A percentile compares a stretch with the other conserved stretches of the same genome.
These are phyloP conservation scores for Delphinapterus leucas DNA, from an alignment of 2,113 vertebrate genomes.

Conservation along the genomic window DNA sequence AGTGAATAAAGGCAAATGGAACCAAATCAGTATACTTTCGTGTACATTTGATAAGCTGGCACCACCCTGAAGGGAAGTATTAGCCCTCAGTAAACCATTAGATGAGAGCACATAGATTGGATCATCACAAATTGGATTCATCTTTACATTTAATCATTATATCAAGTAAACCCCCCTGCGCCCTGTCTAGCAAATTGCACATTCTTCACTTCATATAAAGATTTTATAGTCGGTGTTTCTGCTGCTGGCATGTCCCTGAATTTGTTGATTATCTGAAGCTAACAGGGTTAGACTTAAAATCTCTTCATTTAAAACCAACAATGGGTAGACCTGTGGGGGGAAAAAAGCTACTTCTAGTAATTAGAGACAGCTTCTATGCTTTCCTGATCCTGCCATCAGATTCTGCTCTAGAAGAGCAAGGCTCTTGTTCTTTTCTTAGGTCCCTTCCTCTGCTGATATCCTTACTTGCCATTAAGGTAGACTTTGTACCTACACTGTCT, in stretches of 20 bases:
- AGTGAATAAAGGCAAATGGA: not conserved
- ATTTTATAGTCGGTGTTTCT: not conserved
- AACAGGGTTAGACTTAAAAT: slow-evolving; percentile 20
- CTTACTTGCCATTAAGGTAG: not conserved
- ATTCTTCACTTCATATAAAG: not conserved
- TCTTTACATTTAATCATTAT: not conserved
- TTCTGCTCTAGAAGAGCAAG: not conserved
- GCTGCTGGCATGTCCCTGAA: not conserved
- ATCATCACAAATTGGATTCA: not conserved
- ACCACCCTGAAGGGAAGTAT: not conserved
- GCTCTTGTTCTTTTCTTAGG: not conserved
- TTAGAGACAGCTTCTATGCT: not conserved
- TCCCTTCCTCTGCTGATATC: not conserved
- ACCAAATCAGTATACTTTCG: not conserved
- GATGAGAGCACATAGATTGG: not conserved
- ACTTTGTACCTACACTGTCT: not conserved
- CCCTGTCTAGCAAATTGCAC: not conserved
- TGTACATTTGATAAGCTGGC: not conserved
- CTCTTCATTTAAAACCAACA: not conserved
- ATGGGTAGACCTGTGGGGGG: not conserved
- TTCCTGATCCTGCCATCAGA: not conserved
- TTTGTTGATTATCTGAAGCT: slow-evolving; percentile 18
- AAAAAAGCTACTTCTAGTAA: not conserved
- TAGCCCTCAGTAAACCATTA: not conserved
- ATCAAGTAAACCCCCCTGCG: not conserved